These are phyloP conservation scores for Oceanodroma tethys DNA, from an alignment of 2,113 vertebrate genomes.

Conservation along the genomic window DNA sequence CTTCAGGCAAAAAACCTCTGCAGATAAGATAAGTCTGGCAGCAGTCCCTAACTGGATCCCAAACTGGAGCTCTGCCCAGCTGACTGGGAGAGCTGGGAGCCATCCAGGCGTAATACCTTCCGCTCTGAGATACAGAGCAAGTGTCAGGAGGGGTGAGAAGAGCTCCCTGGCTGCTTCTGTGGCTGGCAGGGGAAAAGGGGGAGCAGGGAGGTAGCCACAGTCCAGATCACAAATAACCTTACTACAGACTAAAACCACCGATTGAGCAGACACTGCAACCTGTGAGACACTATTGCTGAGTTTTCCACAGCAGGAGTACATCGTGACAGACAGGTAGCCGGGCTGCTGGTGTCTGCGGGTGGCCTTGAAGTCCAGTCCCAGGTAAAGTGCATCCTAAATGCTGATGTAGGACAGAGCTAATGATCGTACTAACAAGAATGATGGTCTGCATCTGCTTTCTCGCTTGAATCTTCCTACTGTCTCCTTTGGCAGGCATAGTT, in stretches of 20 bases:
- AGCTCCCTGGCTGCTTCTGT: not conserved
- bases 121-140: not conserved
- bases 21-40: slow-evolving; percentile 18
- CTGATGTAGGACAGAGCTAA: not conserved
- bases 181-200: not conserved
- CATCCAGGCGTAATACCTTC: not conserved
- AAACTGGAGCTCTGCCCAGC: not conserved
- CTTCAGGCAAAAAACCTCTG: not conserved
- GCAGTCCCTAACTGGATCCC: not conserved
- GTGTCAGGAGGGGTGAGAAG: not conserved
- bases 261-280: not conserved
- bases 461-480: not conserved
- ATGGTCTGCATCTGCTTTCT: not conserved
- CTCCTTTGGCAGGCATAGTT: not conserved
- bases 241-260: not conserved
- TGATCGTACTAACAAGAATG: not conserved
- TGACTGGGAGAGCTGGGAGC: not conserved
- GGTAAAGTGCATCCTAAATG: not conserved
- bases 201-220: not conserved
- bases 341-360: not conserved
- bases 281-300: not conserved
- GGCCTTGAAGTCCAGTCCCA: not conserved
- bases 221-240: not conserved
- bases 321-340: accelerated
- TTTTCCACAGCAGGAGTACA: not conserved